phyloP scores from a whole-genome alignment of 2,888 invertebrate species.

The Sympetrum striolatum region DNA sequence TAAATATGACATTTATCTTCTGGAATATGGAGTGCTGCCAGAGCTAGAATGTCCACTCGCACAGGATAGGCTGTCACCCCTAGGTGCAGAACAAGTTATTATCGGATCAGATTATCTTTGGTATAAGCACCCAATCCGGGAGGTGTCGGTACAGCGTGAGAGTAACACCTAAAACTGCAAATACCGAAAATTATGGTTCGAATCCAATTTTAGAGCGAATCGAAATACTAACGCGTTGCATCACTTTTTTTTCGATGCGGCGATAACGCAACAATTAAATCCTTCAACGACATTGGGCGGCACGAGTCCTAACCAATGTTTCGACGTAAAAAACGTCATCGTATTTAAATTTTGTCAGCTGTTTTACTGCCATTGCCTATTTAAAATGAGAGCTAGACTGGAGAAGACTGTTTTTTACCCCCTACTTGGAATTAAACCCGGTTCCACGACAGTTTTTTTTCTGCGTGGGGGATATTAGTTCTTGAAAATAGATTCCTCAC shows the following conservation, averaged over 20 bases:
- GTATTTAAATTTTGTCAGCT: background rate
- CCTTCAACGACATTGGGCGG: background rate
- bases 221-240: background rate
- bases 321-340: background rate
- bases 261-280: background rate
- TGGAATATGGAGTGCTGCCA: background rate
- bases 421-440: background rate
- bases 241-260: background rate
- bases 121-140: background rate
- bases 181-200: background rate
- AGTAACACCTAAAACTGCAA: background rate
- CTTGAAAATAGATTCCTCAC: constrained; percentile 36
- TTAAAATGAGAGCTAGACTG: background rate
- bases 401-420: background rate
- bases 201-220: background rate
- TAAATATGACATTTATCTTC: background rate
- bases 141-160: background rate
- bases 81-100: background rate
- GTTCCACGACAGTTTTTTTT: background rate
- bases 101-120: background rate
- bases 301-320: background rate
- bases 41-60: background rate
- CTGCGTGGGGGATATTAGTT: constrained; percentile 25
- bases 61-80: background rate
- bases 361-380: background rate